Percentiles rank a stretch among this genome's conserved stretches.
Evolutionary conservation across 2,113 vertebrate species (phyloP).

Genomic region (Hydropotes inermis): DNA sequence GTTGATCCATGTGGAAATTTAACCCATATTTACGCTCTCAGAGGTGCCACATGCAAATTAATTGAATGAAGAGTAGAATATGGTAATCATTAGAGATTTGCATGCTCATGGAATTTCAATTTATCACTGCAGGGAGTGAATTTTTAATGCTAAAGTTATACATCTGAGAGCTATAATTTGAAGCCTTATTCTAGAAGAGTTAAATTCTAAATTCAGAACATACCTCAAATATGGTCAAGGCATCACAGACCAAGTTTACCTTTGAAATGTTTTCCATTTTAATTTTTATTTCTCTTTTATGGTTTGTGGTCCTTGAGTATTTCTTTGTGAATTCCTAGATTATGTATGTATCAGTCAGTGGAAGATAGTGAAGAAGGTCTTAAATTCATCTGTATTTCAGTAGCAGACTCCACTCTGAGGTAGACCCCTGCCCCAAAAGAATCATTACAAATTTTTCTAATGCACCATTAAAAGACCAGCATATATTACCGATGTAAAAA

Average conservation of each 20-base stretch:
- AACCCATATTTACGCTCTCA: not conserved
- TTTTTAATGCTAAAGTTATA: not conserved
- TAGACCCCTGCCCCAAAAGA: not conserved
- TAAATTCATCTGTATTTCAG: not conserved
- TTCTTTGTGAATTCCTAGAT: not conserved
- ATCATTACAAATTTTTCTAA: not conserved
- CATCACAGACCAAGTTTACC: not conserved
- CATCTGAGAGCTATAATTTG: not conserved
- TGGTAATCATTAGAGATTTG: not conserved
- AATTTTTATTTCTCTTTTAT: slow-evolving; percentile 5
- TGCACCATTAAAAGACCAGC: not conserved
- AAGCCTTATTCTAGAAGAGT: not conserved
- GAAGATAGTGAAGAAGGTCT: not conserved
- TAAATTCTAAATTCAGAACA: slow-evolving; percentile 1
- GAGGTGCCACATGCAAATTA: not conserved
- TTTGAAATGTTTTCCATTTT: not conserved
- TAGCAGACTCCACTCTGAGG: not conserved
- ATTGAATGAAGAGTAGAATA: not conserved
- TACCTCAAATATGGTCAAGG: not conserved
- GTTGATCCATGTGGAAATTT: not conserved
- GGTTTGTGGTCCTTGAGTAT: not conserved
- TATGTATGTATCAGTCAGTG: not conserved
- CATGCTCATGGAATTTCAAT: not conserved
- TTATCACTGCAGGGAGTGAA: not conserved
- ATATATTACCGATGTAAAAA: not conserved